Percentiles rank a stretch among this genome's conserved stretches.
These are phyloP conservation scores for Drosophila paranaensis DNA, from an alignment of 2,888 invertebrate genomes.

Conservation along the genomic window DNA sequence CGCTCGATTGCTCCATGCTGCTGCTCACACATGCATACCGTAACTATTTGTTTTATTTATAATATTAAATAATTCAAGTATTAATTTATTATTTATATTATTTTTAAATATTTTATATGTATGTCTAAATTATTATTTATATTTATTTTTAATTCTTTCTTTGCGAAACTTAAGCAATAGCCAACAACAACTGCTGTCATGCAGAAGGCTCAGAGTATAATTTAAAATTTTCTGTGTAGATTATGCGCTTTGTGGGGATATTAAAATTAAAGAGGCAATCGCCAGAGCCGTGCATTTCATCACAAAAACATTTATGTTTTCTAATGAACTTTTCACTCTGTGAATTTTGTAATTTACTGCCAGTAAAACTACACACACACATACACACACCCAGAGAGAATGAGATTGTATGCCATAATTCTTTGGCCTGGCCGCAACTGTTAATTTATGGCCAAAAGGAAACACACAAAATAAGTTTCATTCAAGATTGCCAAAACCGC, in stretches of 20 bases:
- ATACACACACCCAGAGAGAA: background rate
- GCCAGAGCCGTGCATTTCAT: constrained; percentile 4
- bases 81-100: too few species aligned
- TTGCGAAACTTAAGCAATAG: background rate
- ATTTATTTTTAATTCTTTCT: too few species aligned
- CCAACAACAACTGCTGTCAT: background rate
- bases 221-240: constrained; percentile 22
- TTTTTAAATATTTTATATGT: too few species aligned
- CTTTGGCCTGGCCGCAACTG: constrained; percentile 20
- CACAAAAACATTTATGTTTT: background rate
- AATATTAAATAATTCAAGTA: too few species aligned
- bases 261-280: constrained; percentile 3
- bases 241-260: constrained; percentile 14
- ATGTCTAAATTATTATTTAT: too few species aligned
- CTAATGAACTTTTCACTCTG: constrained; percentile 5
- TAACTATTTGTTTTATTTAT: too few species aligned
- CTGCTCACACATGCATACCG: too few species aligned
- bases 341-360: constrained; percentile 21
- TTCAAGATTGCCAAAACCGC: constrained; percentile 28
- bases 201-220: background rate
- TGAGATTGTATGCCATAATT: constrained; percentile 19
- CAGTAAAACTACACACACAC: background rate
- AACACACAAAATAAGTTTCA: constrained; percentile 27
- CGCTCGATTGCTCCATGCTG: too few species aligned
- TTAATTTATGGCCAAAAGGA: constrained; percentile 25